These are phyloP conservation scores for Agapetus fuscipes DNA, from an alignment of 2,888 invertebrate species.

Conservation along the genomic window DNA sequence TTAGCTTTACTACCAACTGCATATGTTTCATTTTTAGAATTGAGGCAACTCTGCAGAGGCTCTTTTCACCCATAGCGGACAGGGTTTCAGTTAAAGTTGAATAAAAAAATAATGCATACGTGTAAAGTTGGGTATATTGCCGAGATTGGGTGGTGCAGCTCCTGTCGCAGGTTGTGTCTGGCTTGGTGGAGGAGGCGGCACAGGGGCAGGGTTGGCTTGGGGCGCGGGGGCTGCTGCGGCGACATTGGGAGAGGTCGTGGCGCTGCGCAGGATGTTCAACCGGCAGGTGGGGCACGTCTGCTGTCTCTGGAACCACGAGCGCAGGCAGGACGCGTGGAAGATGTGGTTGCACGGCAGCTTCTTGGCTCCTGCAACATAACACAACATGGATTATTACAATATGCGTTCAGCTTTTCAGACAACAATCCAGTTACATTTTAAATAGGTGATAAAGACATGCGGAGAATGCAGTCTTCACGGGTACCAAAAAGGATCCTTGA, in stretches of 20 bases:
- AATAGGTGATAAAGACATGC: too few relatives aligned
- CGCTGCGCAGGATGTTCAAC: conserved; percentile 58
- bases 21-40: too few relatives aligned
- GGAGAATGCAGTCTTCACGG: too few relatives aligned
- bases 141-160: conserved; percentile 26
- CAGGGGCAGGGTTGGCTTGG: conserved; percentile 34
- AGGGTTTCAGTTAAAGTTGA: too few relatives aligned
- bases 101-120: conserved; percentile 8
- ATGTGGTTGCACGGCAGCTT: conserved; percentile 99
- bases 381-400: too few relatives aligned
- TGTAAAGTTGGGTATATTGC: conserved; percentile 16
- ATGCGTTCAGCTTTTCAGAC: too few relatives aligned
- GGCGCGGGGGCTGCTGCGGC: conserved; percentile 31
- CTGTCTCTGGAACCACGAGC: conserved; percentile 99
- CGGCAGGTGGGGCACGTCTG: conserved; percentile 99
- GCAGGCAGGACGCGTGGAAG: conserved; percentile 94
- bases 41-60: too few relatives aligned
- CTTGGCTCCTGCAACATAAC: conserved; percentile 56
- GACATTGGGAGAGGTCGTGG: conserved; percentile 35
- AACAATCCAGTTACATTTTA: too few relatives aligned
- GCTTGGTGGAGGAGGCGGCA: conserved; percentile 26
- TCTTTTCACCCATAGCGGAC: too few relatives aligned
- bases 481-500: too few relatives aligned
- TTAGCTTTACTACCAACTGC: too few relatives aligned
- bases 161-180: conserved; percentile 22